These are phyloP conservation scores for Drosophila albomicans DNA, from an alignment of 1,140 invertebrate genomes.

Conservation along the genomic window DNA sequence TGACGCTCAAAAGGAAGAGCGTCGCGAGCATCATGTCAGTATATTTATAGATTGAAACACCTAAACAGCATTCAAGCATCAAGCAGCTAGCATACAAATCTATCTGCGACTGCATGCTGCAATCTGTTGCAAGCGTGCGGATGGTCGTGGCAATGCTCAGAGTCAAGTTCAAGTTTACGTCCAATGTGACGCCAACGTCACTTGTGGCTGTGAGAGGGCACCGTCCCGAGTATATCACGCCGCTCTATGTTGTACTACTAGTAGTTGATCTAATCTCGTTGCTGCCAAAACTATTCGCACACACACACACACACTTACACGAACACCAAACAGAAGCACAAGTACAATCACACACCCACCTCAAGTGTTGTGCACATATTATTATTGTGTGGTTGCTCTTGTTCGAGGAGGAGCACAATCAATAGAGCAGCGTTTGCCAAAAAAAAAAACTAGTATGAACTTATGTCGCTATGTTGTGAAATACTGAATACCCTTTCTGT, in stretches of 20 bases:
- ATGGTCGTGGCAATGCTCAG: constrained; percentile 17
- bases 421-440: constrained; percentile 55
- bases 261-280: constrained; percentile 11
- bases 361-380: constrained; percentile 8
- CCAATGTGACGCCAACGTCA: constrained; percentile 14
- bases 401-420: constrained; percentile 11
- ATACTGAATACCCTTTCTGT: background rate
- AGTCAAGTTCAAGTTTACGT: constrained; percentile 74
- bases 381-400: constrained; percentile 26
- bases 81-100: constrained; percentile 15
- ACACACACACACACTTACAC: constrained; percentile 15
- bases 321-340: constrained; percentile 11
- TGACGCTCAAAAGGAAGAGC: constrained; percentile 64
- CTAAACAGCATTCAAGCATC: constrained; percentile 17
- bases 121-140: constrained; percentile 23
- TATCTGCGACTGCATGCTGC: constrained; percentile 30
- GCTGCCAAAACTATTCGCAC: constrained; percentile 39
- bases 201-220: constrained; percentile 20
- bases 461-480: background rate
- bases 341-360: constrained; percentile 11
- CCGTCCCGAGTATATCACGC: constrained; percentile 20
- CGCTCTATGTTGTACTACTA: constrained; percentile 17
- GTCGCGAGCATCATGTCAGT: constrained; percentile 40
- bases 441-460: constrained; percentile 28
- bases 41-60: constrained; percentile 56